Percentiles rank a stretch among this genome's conserved stretches.
Evolutionary conservation across 2,888 invertebrate species (phyloP).

Genomic region (Nemurella pictetii): DNA sequence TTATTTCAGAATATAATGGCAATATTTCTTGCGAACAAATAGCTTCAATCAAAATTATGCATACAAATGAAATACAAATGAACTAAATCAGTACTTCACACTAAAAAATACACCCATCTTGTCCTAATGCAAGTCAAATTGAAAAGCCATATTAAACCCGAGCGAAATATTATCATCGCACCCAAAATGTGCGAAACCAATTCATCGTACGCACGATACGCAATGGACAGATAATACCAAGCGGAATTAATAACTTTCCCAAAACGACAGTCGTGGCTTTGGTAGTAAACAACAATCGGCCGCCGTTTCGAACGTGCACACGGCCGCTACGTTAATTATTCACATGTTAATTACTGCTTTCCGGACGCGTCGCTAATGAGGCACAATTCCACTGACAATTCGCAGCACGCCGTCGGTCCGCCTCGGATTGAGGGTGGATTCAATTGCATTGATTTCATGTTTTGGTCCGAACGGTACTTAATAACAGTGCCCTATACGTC

Average conservation of each 20-base stretch:
- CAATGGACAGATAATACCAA: not conserved
- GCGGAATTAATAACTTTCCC: not conserved
- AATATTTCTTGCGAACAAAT: not conserved
- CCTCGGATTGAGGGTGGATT: not conserved
- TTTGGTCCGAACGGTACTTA: too few relatives aligned
- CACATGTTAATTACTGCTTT: not conserved
- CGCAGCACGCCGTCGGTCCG: not conserved
- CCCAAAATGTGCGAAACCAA: not conserved
- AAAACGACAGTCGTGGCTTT: not conserved
- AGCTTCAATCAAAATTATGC: not conserved
- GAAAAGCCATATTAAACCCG: too few relatives aligned
- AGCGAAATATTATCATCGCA: too few relatives aligned
- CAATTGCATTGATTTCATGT: not conserved
- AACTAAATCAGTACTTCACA: too few relatives aligned
- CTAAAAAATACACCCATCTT: too few relatives aligned
- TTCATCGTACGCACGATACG: not conserved
- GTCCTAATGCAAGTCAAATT: too few relatives aligned
- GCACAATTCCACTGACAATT: not conserved
- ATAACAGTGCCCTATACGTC: too few relatives aligned
- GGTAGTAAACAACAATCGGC: not conserved
- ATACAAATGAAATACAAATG: not conserved
- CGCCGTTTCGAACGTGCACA: not conserved
- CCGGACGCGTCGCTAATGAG: not conserved
- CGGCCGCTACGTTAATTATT: not conserved
- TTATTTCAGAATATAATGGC: too few relatives aligned